phyloP scores from a whole-genome alignment of 2,113 vertebrate genomes.

The Aleadryas rufinucha region DNA sequence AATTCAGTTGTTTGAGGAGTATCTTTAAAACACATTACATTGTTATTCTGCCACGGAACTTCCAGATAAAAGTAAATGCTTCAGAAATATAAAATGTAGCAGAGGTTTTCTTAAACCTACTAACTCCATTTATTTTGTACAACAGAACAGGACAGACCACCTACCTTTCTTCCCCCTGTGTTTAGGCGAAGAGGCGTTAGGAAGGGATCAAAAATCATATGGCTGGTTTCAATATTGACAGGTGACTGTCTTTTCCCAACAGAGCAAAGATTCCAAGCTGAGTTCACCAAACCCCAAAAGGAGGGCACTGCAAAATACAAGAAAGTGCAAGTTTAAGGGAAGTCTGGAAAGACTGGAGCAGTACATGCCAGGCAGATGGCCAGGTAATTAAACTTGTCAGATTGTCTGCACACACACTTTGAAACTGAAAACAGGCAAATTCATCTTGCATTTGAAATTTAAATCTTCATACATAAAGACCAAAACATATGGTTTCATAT shows the following conservation, averaged over 20 bases:
- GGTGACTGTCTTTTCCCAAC: slow-evolving; percentile 97
- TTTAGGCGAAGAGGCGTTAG: slow-evolving; percentile 93
- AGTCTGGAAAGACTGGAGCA: background rate
- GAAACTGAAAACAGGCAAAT: background rate
- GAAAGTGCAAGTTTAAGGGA: background rate
- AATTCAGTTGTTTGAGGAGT: background rate
- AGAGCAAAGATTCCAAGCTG: slow-evolving; percentile 98
- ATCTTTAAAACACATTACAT: background rate
- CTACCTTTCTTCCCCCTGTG: slow-evolving; percentile 95
- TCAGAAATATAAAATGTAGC: background rate
- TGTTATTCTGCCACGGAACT: background rate
- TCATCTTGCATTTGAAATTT: background rate
- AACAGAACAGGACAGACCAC: background rate
- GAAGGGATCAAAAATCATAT: slow-evolving; percentile 99
- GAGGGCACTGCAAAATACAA: slow-evolving; percentile 87
- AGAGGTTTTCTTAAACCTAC: background rate
- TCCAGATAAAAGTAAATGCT: background rate
- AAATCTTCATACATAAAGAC: background rate
- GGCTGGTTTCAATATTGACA: slow-evolving; percentile 98
- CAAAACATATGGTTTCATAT: background rate
- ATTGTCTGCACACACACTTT: background rate
- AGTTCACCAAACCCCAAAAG: slow-evolving; percentile 99
- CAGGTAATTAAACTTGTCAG: background rate
- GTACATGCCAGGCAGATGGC: background rate
- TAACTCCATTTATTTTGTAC: background rate